Base-by-base conservation (phyloP, 2,113 vertebrate species). In the Paramisgurnus dabryanus region DNA sequence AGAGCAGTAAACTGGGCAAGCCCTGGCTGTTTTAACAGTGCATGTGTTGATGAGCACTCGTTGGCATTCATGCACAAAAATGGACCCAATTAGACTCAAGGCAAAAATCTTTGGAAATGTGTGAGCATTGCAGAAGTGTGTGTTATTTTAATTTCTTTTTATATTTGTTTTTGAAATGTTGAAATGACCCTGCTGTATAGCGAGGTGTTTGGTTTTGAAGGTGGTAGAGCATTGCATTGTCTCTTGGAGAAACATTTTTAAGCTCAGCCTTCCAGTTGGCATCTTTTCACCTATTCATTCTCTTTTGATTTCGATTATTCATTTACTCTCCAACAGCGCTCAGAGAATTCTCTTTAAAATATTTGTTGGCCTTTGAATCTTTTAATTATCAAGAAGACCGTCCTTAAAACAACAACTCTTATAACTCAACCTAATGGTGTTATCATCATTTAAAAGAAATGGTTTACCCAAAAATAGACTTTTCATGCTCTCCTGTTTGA, bases 11-110 rank as follows among this genome's bases (percentile, higher is more conserved):
- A 76, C 45, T 79, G 75, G 73, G 81, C 66, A 79, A 65, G 58
- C 77, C 41, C n/a, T 67, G 67, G 49, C 65, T 67, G 72, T 73
- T 80, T 61, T 75, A 82, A 67, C 67, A 80, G 74, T 65, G 58
- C 74, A 50, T 47, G 63, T 75, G 70, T 74, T 79, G 83, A 83
- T 80, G 49, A 81, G 77, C 47, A 74, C 57, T 80, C 65, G 65
- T 74, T 71, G 67, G 49, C 66, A 75, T 64, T 47, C 22, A 53
- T 72, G 61, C 78, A 67, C 70, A 79, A 71, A 80, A 55, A 84
- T 5, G 55, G 18, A 55, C 60, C 79, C 67, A 68, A 79, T 81
- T 71, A 65, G 34, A 39, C 70, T 64, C 10, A 63, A 63, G 57
- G 27, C 57, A 71, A 18, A 75, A 49, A n/a, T 45, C 78, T 79